A percentile compares a stretch with the other conserved stretches of the same genome.
These are phyloP conservation scores for Dendrolimus punctatus DNA, from an alignment of 1,140 invertebrate species.

Conservation along the genomic window DNA sequence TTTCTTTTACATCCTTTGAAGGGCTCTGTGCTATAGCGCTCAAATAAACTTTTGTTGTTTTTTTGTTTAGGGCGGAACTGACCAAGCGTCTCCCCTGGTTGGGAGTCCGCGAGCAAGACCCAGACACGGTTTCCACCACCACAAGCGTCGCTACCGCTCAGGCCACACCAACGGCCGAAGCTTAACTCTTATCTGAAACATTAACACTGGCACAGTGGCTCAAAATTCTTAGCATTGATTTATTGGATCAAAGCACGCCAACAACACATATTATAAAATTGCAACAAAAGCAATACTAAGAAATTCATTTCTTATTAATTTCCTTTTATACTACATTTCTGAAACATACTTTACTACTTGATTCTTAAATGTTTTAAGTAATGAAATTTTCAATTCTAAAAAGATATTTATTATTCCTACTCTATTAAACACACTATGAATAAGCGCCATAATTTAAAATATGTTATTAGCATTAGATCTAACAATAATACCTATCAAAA, in stretches of 20 bases:
- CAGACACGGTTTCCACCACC: slow-evolving; percentile 42
- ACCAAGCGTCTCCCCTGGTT: slow-evolving; percentile 81
- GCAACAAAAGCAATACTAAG: no score
- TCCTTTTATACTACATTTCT: no score
- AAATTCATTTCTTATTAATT: no score
- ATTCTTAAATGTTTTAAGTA: no score
- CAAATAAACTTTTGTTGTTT: neutral
- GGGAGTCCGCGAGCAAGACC: slow-evolving; percentile 74
- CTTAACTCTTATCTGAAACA: slow-evolving; percentile 18
- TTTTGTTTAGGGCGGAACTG: slow-evolving; percentile 73
- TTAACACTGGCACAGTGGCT: slow-evolving; percentile 2
- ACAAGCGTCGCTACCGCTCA: slow-evolving; percentile 46
- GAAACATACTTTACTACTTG: no score
- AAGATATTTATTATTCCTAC: no score
- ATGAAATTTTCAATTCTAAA: no score
- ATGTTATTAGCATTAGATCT: no score
- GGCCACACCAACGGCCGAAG: slow-evolving; percentile 31
- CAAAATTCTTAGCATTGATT: slow-evolving; percentile 19
- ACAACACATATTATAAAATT: neutral
- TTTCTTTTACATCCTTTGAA: no score
- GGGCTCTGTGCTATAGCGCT: no score
- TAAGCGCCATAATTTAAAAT: no score
- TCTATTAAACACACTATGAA: no score
- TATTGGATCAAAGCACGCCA: slow-evolving; percentile 15
- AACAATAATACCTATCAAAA: neutral